These are phyloP conservation scores for Kryptopterus vitreolus DNA, from an alignment of 2,797 vertebrate species.

Conservation along the genomic window DNA sequence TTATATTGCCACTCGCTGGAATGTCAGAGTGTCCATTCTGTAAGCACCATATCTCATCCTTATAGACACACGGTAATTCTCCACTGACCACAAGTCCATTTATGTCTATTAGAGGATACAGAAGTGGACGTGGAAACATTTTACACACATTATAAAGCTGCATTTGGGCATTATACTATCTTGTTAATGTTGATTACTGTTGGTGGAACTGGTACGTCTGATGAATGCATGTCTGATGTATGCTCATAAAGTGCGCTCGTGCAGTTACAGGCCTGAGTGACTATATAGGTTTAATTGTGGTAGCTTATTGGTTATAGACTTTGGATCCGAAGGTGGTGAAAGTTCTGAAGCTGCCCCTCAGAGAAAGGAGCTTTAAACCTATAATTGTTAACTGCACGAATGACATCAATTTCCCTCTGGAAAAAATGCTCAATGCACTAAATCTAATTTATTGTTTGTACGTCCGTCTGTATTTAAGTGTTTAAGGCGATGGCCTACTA, in stretches of 20 bases:
- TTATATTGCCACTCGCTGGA: conserved; percentile 17
- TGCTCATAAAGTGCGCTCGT: neutral
- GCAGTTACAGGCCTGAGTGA: neutral
- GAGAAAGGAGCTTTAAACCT: no score
- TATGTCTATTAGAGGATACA: conserved; percentile 17
- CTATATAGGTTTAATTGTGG: neutral
- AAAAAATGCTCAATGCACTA: no score
- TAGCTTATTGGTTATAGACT: no score
- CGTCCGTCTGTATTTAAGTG: no score
- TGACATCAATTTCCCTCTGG: no score
- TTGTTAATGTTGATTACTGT: neutral
- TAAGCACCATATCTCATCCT: conserved; percentile 33
- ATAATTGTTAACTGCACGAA: no score
- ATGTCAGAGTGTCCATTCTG: conserved; percentile 26
- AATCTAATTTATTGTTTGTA: no score
- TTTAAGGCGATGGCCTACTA: no score
- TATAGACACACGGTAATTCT: conserved; percentile 16
- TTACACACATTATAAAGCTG: neutral
- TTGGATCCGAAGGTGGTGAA: no score
- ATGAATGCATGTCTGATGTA: neutral
- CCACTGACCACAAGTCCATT: conserved; percentile 2
- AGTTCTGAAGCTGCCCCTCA: no score
- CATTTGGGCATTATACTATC: neutral
- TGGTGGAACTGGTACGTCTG: neutral
- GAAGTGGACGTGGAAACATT: conserved; percentile 18